Conservation (phyloP, 1,140 invertebrate species). For the Caenorhabditis briggsae region DNA sequence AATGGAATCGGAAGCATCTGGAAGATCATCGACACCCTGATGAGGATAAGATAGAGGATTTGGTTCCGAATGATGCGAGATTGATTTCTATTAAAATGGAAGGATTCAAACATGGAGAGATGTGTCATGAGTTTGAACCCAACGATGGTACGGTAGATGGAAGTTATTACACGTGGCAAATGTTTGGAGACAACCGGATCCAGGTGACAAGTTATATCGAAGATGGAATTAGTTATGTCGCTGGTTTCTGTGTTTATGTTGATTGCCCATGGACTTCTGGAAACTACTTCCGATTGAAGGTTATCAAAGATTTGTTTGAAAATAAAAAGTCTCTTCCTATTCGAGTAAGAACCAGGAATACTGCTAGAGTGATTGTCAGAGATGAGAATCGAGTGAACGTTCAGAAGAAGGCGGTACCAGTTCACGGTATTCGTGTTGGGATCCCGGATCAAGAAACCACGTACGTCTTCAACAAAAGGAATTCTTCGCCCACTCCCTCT, state of each 20-base stretch:
- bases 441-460: not conserved
- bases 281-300: not conserved
- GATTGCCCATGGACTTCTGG: not conserved
- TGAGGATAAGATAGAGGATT: not conserved
- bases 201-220: not conserved
- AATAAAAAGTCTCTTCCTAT: not conserved
- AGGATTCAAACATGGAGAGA: not conserved
- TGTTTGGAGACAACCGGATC: not conserved
- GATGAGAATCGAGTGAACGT: not conserved
- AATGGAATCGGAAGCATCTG: not conserved
- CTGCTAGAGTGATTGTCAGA: not conserved
- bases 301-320: not conserved
- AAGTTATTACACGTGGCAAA: not conserved
- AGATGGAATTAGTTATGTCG: not conserved
- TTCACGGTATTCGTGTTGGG: not conserved
- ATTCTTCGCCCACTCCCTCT: not conserved
- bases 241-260: slow-evolving; percentile 14
- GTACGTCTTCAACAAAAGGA: not conserved
- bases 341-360: not conserved
- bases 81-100: slow-evolving; percentile 8
- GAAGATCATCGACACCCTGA: not conserved
- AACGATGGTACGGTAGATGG: not conserved
- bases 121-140: not conserved
- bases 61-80: not conserved
- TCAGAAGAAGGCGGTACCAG: not conserved